Base-by-base conservation (phyloP, 2,797 vertebrate species). In the Catharus ustulatus region DNA sequence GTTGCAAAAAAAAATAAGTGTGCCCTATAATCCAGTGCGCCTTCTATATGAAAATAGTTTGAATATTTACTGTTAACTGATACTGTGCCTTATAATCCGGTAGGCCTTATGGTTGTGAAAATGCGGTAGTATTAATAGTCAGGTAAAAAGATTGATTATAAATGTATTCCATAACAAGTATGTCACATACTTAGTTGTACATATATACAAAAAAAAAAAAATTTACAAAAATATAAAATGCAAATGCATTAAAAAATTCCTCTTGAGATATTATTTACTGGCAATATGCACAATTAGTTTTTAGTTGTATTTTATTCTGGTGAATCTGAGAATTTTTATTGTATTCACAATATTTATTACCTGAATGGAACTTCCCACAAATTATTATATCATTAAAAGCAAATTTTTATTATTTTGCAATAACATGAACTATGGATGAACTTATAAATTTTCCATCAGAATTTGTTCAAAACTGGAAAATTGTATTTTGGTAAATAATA, bases 221-320 rank as follows among this genome's bases (percentile, higher is more conserved):
- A 38, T 11, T 38, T 38, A 11, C 38, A 10, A 8, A 34, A 66
- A 43, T 38, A 38, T 23, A 67, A 49, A 71, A 29, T 26, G 2
- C 6, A 54, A 49, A 2, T 1, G 0, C 38, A 48, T 26, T 71
- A 2, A 34, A 59, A 67, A 46, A 29, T 16, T 27, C 6, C 10
- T 51, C 14, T 45, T 57, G 29, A 34, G 10, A 0, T 26, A 29
- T 27, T 61, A 43, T 52, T 85, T 22, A 36, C 36, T 45, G 52
- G 4, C 14, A 55, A 46, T 67, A 59, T 0, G 0, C 15, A 62
- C 24, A 78, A 4, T 1, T 40, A 18, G 3, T 19, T 13, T 66
- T 68, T 26, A n/a, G 3, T 10, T 42, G 4, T 32, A 52, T 74
- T 89, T 87, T 54, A 6, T 58, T 54, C 23, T 38, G 13, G 2